Percentiles rank a stretch among this genome's conserved stretches.
Conservation (phyloP, 2,113 vertebrate genomes). For the Hydrolagus affinis region DNA sequence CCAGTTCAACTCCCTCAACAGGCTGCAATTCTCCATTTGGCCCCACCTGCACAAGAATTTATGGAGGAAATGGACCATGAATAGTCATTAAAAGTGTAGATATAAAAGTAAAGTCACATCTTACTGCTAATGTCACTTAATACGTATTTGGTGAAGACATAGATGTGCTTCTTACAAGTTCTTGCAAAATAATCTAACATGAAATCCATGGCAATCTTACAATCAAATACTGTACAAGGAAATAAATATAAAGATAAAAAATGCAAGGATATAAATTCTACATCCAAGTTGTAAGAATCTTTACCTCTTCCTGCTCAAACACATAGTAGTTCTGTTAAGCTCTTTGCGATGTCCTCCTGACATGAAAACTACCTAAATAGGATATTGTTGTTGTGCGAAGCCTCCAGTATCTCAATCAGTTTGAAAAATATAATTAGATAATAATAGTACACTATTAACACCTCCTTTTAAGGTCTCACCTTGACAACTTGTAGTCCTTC, state of each 20-base stretch:
- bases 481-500: constrained; percentile 18
- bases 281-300: too few species aligned
- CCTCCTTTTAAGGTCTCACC: neutral
- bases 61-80: neutral
- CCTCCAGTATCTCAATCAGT: too few species aligned
- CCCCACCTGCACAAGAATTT: constrained; percentile 20
- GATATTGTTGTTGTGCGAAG: neutral
- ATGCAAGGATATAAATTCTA: neutral
- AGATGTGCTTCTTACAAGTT: neutral
- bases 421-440: neutral
- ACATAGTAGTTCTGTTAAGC: too few species aligned
- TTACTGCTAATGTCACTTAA: neutral
- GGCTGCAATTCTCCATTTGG: constrained; percentile 26
- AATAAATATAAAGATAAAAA: neutral
- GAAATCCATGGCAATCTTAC: neutral
- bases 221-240: neutral
- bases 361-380: too few species aligned
- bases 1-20: neutral
- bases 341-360: too few species aligned
- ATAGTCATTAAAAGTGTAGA: neutral
- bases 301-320: too few species aligned
- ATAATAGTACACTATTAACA: neutral
- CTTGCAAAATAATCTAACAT: neutral
- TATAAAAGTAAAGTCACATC: neutral
- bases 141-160: neutral